Evolutionary conservation across 1,140 invertebrate species (phyloP).

Genomic region (silkworm (Bombyx mori)): DNA sequence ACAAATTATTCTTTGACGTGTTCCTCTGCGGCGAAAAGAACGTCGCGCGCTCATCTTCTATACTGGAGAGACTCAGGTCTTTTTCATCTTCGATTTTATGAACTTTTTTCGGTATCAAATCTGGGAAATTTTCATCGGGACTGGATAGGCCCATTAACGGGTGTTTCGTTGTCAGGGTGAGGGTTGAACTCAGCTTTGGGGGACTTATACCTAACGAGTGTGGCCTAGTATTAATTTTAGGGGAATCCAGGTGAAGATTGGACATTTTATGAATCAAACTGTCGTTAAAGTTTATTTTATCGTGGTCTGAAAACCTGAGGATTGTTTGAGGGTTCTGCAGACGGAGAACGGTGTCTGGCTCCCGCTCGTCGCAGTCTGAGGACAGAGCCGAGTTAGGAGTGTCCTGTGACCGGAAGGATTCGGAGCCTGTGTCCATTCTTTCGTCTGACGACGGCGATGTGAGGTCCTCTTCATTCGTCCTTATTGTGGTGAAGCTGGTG

Average conservation of each 20-base stretch:
- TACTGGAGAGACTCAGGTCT: constrained; percentile 49
- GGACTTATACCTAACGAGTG: constrained; percentile 39
- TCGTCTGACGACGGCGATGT: constrained; percentile 57
- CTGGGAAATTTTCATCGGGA: constrained; percentile 54
- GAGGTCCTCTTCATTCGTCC: constrained; percentile 40
- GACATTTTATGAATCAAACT: constrained; percentile 42
- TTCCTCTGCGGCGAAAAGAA: constrained; percentile 49
- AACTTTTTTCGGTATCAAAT: constrained; percentile 44
- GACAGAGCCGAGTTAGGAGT: constrained; percentile 43
- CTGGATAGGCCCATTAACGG: constrained; percentile 48
- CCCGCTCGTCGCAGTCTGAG: constrained; percentile 40
- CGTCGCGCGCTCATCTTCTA: constrained; percentile 50
- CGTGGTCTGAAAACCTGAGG: constrained; percentile 2
- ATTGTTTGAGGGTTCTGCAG: constrained; percentile 12
- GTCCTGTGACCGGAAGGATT: constrained; percentile 39
- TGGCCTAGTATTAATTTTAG: constrained; percentile 23
- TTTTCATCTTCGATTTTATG: constrained; percentile 44
- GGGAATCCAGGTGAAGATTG: constrained; percentile 29
- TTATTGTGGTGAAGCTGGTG: constrained; percentile 30
- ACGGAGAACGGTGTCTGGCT: constrained; percentile 18
- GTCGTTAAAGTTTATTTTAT: constrained; percentile 21
- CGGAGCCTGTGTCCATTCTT: constrained; percentile 57
- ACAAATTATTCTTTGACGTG: constrained; percentile 57
- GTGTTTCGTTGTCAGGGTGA: constrained; percentile 47
- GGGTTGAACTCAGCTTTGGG: constrained; percentile 39